Conservation (phyloP, 2,797 vertebrate genomes). For the Paramormyrops hopkinsi region DNA sequence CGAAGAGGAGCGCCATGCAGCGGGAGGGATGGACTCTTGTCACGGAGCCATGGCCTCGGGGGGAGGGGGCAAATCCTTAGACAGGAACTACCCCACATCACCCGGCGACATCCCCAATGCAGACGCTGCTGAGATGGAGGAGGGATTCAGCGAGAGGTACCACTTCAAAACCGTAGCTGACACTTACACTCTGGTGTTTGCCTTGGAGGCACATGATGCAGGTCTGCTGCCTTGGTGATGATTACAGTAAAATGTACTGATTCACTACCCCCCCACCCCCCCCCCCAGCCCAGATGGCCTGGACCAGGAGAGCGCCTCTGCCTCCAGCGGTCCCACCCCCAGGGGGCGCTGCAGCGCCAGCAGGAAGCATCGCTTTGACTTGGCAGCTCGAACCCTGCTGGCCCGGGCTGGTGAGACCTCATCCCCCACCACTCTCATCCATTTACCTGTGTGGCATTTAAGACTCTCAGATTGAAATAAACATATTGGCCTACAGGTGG, state of each 20-base stretch:
- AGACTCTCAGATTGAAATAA: background rate
- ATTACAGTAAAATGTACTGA: background rate
- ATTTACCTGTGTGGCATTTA: background rate
- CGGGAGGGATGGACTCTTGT: slow-evolving; percentile 56
- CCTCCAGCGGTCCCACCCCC: slow-evolving; percentile 69
- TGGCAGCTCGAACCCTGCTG: slow-evolving; percentile 85
- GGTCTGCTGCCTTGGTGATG: background rate
- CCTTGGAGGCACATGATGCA: background rate
- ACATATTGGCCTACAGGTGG: background rate
- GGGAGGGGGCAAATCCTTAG: slow-evolving; percentile 73
- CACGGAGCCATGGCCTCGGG: slow-evolving; percentile 59
- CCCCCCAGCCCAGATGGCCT: slow-evolving; percentile 72
- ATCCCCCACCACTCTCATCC: background rate
- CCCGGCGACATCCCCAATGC: slow-evolving; percentile 79
- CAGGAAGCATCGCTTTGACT: slow-evolving; percentile 89
- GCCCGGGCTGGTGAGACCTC: slow-evolving; percentile 81
- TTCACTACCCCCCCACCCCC: background rate
- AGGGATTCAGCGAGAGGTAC: slow-evolving; percentile 89
- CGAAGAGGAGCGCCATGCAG: slow-evolving; percentile 72
- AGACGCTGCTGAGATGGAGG: slow-evolving; percentile 83
- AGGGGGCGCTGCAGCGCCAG: slow-evolving; percentile 76
- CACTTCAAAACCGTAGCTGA: background rate
- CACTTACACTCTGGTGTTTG: background rate
- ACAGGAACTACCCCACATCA: slow-evolving; percentile 74
- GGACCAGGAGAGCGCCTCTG: slow-evolving; percentile 80